phyloP scores from a whole-genome alignment of 2,113 vertebrate genomes.

The Picathartes gymnocephalus region DNA sequence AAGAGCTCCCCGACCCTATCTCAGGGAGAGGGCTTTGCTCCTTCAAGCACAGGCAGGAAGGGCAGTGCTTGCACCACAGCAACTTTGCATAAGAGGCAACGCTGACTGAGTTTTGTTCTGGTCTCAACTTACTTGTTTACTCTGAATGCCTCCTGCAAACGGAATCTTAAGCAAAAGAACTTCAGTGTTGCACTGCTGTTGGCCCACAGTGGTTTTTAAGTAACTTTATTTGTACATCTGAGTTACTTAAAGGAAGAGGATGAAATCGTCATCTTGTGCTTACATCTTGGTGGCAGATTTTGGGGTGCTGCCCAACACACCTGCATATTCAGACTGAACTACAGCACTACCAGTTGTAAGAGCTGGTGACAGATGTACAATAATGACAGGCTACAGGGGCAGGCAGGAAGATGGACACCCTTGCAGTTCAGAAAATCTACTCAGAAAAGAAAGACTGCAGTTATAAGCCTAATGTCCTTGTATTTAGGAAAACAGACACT shows the following conservation, averaged over 20 bases:
- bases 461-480: not conserved
- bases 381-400: not conserved
- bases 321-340: not conserved
- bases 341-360: not conserved
- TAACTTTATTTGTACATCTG: not conserved
- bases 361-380: not conserved
- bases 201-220: not conserved
- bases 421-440: not conserved
- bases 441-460: not conserved
- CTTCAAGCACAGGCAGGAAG: not conserved
- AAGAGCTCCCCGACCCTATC: not conserved
- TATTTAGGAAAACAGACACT: not conserved
- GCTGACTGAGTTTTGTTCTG: accelerated
- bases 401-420: not conserved
- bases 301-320: not conserved
- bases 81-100: not conserved
- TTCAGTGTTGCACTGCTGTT: not conserved
- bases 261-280: accelerated
- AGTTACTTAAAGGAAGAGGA: not conserved
- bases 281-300: accelerated
- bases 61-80: not conserved
- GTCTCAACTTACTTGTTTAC: not conserved
- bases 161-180: not conserved
- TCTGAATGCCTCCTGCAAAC: not conserved
- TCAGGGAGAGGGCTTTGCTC: not conserved